Evolutionary conservation across 1,140 invertebrate genomes (phyloP).

Genomic region (Mactra quadrangularis): DNA sequence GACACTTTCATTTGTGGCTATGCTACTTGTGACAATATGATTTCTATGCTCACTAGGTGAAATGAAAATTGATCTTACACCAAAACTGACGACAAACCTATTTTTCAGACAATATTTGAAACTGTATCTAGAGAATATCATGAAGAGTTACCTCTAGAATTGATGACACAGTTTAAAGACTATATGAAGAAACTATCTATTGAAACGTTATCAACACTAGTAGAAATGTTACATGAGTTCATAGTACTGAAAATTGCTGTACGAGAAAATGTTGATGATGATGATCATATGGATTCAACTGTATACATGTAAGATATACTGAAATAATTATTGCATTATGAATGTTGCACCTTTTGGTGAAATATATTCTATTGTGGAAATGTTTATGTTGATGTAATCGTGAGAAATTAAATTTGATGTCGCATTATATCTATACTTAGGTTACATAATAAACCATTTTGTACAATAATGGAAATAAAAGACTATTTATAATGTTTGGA

Average conservation of each 20-base stretch:
- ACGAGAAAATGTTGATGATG: conserved; percentile 31
- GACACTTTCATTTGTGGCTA: too few relatives aligned
- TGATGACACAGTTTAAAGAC: background rate
- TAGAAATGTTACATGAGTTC: conserved; percentile 50
- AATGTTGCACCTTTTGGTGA: background rate
- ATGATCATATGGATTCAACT: conserved; percentile 32
- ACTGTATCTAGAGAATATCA: background rate
- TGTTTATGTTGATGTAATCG: background rate
- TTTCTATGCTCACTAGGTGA: too few relatives aligned
- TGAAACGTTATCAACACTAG: conserved; percentile 21
- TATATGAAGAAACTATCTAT: conserved; percentile 44
- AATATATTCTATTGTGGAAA: background rate
- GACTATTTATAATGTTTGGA: too few relatives aligned
- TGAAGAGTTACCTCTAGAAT: conserved; percentile 15
- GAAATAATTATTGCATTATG: background rate
- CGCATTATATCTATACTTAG: too few relatives aligned
- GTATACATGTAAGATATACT: conserved; percentile 15
- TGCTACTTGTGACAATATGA: too few relatives aligned
- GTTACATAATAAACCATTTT: too few relatives aligned
- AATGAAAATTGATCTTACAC: too few relatives aligned
- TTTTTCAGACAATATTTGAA: conserved; percentile 45
- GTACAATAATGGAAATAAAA: too few relatives aligned
- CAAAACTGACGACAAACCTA: too few relatives aligned
- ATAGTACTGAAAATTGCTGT: conserved; percentile 22
- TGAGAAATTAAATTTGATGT: too few relatives aligned